Base-by-base conservation (phyloP, 53 echinoderm and acorn worm genomes). In the Arbacia lixula region DNA sequence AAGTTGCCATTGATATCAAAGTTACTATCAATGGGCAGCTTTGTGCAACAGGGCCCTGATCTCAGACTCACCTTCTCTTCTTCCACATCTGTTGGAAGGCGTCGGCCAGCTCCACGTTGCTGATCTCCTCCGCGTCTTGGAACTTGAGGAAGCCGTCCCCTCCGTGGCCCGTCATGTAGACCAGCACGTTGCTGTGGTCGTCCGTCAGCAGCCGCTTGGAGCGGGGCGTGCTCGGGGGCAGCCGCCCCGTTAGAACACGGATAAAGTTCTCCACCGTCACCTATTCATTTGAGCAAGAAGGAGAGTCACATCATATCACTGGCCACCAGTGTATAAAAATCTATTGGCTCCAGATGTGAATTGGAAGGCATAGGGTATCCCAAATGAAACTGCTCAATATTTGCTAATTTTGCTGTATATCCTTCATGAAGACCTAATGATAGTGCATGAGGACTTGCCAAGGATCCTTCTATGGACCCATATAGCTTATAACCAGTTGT, bases 11-110 rank as follows among this genome's bases (percentile, higher is more conserved):
- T n/a, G n/a, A n/a, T n/a, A n/a, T n/a, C n/a, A n/a, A n/a, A n/a
- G n/a, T n/a, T n/a, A n/a, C n/a, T n/a, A n/a, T n/a, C n/a, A n/a
- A n/a, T n/a, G n/a, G n/a, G n/a, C n/a, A n/a, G n/a, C n/a, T n/a
- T n/a, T n/a, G n/a, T n/a, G n/a, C n/a, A n/a, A n/a, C n/a, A n/a
- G n/a, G n/a, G n/a, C n/a, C n/a, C n/a, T n/a, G n/a, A n/a, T n/a
- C n/a, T n/a, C 8, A 10, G 46, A 14, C 32, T 60, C 26, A 96
- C 96, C 96, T 89, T 73, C 84, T 91, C 60, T 96, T 96, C 86
- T 93, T 93, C 96, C 96, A 96, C 96, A 96, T 96, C 66, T 96
- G 96, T 53, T 93, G 87, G 61, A 96, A 96, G 14, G 96, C 96
- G 76, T 96, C 93, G 2, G 96, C 96, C 40, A 96, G 65, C 67